Percentiles rank a stretch among this genome's conserved stretches.
Conservation (phyloP, 2,888 invertebrate species). For the Drosophila melanosoma region DNA sequence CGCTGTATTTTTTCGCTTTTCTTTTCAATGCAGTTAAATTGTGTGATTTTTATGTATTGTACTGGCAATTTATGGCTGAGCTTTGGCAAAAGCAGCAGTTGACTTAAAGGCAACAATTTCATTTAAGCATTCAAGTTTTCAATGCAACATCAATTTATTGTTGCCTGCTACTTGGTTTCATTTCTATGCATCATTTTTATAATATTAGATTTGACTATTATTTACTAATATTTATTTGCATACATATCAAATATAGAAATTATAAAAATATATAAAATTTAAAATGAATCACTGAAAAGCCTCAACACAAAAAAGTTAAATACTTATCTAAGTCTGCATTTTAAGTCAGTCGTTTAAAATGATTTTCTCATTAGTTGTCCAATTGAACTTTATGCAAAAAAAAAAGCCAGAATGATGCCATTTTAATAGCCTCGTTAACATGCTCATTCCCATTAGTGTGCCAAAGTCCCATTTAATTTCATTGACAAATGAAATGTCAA, state of each 20-base stretch:
- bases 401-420: not conserved
- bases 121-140: constrained; percentile 11
- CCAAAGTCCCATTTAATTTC: constrained; percentile 67
- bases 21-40: constrained; percentile 26
- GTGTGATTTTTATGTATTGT: constrained; percentile 33
- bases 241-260: too few relatives aligned
- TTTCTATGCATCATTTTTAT: not conserved
- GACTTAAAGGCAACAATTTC: constrained; percentile 5
- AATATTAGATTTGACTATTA: too few relatives aligned
- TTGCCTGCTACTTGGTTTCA: not conserved
- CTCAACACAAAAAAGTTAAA: not conserved
- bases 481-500: constrained; percentile 77
- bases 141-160: not conserved
- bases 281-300: too few relatives aligned
- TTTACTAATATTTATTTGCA: not conserved
- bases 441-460: constrained; percentile 19
- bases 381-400: constrained; percentile 35
- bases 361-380: constrained; percentile 28
- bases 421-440: constrained; percentile 40
- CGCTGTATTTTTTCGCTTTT: not conserved
- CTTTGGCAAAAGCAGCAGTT: constrained; percentile 18
- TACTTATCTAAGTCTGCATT: not conserved
- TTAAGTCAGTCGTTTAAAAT: constrained; percentile 9
- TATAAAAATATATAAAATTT: too few relatives aligned
- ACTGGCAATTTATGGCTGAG: constrained; percentile 46